Evolutionary conservation across 2,888 invertebrate genomes (phyloP), one percentile per base, ranked within the genome.

Genomic region (Nycteola revayana): DNA sequence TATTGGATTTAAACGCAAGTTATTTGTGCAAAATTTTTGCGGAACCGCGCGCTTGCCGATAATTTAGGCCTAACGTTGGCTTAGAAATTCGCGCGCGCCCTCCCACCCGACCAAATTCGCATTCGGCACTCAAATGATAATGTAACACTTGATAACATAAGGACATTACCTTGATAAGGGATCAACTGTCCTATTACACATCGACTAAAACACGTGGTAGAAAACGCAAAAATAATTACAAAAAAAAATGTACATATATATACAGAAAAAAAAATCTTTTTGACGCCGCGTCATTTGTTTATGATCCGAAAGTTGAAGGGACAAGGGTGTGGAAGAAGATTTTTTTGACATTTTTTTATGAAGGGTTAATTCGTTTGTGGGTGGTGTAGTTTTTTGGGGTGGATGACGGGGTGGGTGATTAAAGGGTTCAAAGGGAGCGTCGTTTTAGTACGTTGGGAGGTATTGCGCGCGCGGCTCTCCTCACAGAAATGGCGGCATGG

Each of bases 11-110:
- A 50, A 59, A 55, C 41, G 44, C 49, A 29, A 45, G 49, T 36
- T 42, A 74, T 56, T 55, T 69, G 73, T 77, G 86, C 86, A 68
- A 82, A 85, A 66, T 54, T 64, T 83, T 85, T 54, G 85, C 63
- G 60, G 46, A 35, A 28, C 42, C 49, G 66, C 70, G 68, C 67
- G 64, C 38, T 42, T 22, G 47, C 71, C 74, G 75, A 38, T 31
- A 10, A 59, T 78, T 81, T 86, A 84, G 86, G 86, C 86, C 85
- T 86, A 86, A 30, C 25, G 8, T 28, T 17, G 28, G 30, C 11
- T 29, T 36, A 25, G 25, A 25, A 32, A 30, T 34, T 36, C 43
- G 49, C 60, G 67, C 66, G 63, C 74, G 74, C 57, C 45, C 66
- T 39, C 36, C 32, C 36, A 25, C 30, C 47, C 25, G 45, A 39